These are phyloP conservation scores for Todiramphus saurophagus DNA, from an alignment of 2,113 vertebrate genomes.

Conservation along the genomic window DNA sequence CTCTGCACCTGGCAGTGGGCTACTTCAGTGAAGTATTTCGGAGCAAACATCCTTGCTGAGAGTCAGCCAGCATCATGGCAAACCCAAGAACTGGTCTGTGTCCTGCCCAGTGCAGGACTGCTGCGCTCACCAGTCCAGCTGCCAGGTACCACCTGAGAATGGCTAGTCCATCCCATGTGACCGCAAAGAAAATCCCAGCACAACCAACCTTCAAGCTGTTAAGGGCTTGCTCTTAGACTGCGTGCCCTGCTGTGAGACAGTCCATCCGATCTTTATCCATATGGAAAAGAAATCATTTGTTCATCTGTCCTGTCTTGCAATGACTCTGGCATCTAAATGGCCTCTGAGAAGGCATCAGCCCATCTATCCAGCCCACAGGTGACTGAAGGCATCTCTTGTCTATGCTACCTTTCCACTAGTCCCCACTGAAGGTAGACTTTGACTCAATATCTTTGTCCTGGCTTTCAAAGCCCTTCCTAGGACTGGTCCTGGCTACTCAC, in stretches of 20 bases:
- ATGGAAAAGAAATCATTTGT: neutral
- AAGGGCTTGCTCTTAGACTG: neutral
- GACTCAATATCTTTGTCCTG: neutral
- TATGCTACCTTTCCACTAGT: neutral
- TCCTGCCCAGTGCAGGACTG: neutral
- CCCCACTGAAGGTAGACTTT: neutral
- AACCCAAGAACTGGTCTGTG: neutral
- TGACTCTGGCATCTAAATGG: neutral
- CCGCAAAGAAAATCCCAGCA: neutral
- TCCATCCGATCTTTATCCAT: neutral
- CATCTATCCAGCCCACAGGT: neutral
- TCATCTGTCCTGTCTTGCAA: neutral
- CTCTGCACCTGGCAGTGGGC: neutral
- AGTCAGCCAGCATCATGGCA: fast-evolving
- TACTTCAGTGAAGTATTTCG: neutral
- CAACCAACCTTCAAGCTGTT: neutral
- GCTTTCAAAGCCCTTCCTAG: neutral
- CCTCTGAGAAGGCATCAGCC: neutral
- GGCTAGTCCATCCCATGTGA: fast-evolving
- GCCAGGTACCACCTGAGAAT: neutral
- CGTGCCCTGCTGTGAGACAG: neutral
- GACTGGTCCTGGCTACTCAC: neutral
- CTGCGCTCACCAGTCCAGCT: neutral
- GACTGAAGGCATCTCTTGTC: neutral
- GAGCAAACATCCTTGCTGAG: neutral